These are phyloP conservation scores for Eciton burchellii DNA, from an alignment of 1,140 invertebrate genomes.

Conservation along the genomic window DNA sequence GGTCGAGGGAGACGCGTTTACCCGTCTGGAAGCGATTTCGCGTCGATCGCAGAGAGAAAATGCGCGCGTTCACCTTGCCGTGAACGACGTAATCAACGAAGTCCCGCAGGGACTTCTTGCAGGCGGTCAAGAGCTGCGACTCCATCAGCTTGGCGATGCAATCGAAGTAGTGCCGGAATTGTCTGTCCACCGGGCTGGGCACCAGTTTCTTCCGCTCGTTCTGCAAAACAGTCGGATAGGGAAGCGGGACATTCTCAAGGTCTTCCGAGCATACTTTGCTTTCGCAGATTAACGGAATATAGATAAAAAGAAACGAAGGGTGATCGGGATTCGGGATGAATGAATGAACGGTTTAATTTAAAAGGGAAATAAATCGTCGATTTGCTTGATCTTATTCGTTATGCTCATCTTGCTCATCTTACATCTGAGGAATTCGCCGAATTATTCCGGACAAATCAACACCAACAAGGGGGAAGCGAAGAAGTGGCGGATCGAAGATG, in stretches of 20 bases:
- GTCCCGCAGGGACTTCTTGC: slow-evolving; percentile 91
- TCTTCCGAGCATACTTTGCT: no score
- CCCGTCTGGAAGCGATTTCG: slow-evolving; percentile 32
- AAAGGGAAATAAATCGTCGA: slow-evolving; percentile 5
- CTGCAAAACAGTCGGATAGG: slow-evolving; percentile 78
- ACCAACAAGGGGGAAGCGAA: no score
- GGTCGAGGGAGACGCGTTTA: slow-evolving; percentile 36
- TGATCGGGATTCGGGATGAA: neutral
- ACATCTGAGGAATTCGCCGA: neutral
- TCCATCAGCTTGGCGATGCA: slow-evolving; percentile 95
- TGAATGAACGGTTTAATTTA: no score
- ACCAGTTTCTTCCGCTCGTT: slow-evolving; percentile 92
- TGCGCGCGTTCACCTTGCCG: slow-evolving; percentile 41
- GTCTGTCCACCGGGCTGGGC: slow-evolving; percentile 89
- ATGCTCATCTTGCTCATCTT: neutral
- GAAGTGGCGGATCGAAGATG: no score
- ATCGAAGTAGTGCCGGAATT: slow-evolving; percentile 93
- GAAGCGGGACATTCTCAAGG: neutral
- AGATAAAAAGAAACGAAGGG: neutral
- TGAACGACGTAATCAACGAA: slow-evolving; percentile 90
- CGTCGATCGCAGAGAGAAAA: neutral
- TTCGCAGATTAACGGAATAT: neutral
- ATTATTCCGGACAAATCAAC: neutral
- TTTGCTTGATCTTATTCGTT: neutral
- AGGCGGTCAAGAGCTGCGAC: slow-evolving; percentile 92